A percentile compares a stretch with the other conserved stretches of the same genome.
These are phyloP conservation scores for Bergia sp. DNA, from an alignment of 92 coral and sea anemone genomes.

Conservation along the genomic window DNA sequence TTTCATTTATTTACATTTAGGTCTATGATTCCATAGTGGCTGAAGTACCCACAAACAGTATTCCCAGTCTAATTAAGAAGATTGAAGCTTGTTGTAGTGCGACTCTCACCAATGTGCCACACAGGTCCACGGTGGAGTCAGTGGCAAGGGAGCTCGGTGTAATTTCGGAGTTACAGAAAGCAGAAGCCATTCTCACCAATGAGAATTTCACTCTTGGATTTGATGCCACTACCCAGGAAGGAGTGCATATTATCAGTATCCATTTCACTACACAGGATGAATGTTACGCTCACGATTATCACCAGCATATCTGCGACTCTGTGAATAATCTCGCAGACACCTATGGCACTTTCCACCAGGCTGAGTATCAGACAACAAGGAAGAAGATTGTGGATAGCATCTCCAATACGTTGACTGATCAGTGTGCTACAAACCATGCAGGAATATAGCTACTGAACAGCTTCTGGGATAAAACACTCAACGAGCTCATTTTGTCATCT, in stretches of 20 bases:
- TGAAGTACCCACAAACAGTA: conserved; percentile 5
- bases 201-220: background rate
- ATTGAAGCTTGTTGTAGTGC: background rate
- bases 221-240: too few relatives aligned
- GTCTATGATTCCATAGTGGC: conserved; percentile 13
- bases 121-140: background rate
- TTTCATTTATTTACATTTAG: background rate
- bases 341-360: conserved; percentile 3
- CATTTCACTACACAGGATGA: background rate
- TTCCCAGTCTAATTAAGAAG: background rate
- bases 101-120: conserved; percentile 1
- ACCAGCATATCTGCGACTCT: background rate
- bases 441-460: background rate
- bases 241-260: background rate
- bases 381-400: background rate
- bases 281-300: background rate
- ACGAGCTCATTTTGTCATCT: background rate
- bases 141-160: conserved; percentile 1
- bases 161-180: background rate
- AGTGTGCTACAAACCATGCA: background rate
- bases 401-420: background rate
- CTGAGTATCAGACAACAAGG: background rate
- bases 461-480: background rate
- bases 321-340: background rate
- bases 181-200: background rate